Percentiles rank a stretch among this genome's conserved stretches.
Evolutionary conservation across 2,888 invertebrate species (phyloP).

Genomic region (Cerceris ruficornis): DNA sequence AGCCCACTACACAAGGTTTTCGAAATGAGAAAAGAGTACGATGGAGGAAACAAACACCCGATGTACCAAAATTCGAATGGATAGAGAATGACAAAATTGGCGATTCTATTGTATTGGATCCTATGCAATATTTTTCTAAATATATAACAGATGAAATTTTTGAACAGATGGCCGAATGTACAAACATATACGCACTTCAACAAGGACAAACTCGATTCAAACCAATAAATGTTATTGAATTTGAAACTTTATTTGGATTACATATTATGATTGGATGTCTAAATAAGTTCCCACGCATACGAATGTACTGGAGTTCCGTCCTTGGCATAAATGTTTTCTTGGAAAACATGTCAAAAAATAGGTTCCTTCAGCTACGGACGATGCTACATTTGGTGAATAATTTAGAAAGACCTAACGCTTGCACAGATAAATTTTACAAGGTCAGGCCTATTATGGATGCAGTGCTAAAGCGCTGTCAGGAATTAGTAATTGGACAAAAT

Average conservation of each 20-base stretch:
- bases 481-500: not conserved
- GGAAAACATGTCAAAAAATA: not conserved
- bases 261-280: not conserved
- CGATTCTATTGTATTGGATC: slow-evolving; percentile 11
- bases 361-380: not conserved
- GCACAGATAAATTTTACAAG: not conserved
- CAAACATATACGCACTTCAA: slow-evolving; percentile 11
- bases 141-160: slow-evolving; percentile 11
- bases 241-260: slow-evolving; percentile 5
- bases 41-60: slow-evolving; percentile 11
- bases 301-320: too few species aligned
- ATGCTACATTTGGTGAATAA: not conserved
- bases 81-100: slow-evolving; percentile 11
- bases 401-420: not conserved
- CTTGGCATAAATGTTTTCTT: too few species aligned
- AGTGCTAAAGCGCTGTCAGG: not conserved
- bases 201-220: slow-evolving; percentile 10
- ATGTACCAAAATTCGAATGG: slow-evolving; percentile 8
- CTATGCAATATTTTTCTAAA: slow-evolving; percentile 11
- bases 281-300: too few species aligned
- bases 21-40: slow-evolving; percentile 10
- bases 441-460: slow-evolving; percentile 8
- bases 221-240: slow-evolving; percentile 8
- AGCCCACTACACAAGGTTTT: slow-evolving; percentile 9
- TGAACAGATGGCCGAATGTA: slow-evolving; percentile 9